Evolutionary conservation across 2,797 vertebrate species (phyloP), one percentile per base, ranked within the genome.

Genomic region (Pseudomugil gertrudae): DNA sequence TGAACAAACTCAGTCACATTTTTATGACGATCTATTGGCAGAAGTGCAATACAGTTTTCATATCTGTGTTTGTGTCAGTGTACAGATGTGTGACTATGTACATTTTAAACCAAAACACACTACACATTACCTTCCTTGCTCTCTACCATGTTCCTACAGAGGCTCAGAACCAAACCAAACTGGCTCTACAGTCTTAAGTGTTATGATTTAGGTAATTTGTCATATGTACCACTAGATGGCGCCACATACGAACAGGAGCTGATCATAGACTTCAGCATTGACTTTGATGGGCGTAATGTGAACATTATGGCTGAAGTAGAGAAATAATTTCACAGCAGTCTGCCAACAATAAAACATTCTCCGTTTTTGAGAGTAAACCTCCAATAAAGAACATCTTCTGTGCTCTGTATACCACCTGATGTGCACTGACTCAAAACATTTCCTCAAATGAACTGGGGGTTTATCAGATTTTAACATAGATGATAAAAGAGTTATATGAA

Each of bases 361-460:
- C n/a, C 0, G 11, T 59, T 43, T 21, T 1, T 1, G n/a, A n/a
- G n/a, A 14, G 4, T 21, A 50, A 57, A 61, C 24, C 72, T 43
- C 36, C 14, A 21, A 7, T 53, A 29, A 69, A 72, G 57, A 66
- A 55, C 59, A n/a, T 68, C 81, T 70, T 66, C 30, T 45, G 62
- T 58, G 57, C 69, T 63, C 56, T 21, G 71, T 75, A 38, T 55
- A 30, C 61, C 57, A 47, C 21, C 71, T 51, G n/a, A 59, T 61
- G 69, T 82, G 79, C 72, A 76, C 77, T 74, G 76, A 78, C 40
- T 50, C 26, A 19, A 43, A 29, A 60, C 3, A 1, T 55, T 35
- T 57, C 56, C 62, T 61, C 63, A 40, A 29, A 50, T 50, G 14
- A 11, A 38, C 2, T 40, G 47, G 76, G 54, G 52, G 8, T 61